Conservation (phyloP, 2,113 vertebrate species). For the Solenodon paradoxus region DNA sequence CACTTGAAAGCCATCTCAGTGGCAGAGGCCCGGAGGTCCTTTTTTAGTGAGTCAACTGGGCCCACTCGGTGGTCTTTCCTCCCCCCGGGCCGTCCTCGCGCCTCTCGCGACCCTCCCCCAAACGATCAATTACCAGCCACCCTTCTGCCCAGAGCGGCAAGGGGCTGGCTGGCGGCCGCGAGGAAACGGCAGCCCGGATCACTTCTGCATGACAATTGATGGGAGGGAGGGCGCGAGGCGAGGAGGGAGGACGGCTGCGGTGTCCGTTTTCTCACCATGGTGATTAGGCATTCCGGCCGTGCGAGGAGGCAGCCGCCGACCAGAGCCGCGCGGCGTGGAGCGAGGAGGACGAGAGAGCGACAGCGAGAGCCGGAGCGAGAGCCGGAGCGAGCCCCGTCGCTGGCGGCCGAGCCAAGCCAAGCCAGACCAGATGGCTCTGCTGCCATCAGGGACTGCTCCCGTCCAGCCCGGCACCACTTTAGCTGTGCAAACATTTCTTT, state of each 20-base stretch:
- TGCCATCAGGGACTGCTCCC: slow-evolving; percentile 85
- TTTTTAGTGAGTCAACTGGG: slow-evolving; percentile 69
- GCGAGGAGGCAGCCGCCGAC: slow-evolving; percentile 77
- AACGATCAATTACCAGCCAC: slow-evolving; percentile 84
- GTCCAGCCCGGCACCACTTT: slow-evolving; percentile 84
- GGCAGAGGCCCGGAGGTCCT: slow-evolving; percentile 69
- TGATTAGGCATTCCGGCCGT: slow-evolving; percentile 86
- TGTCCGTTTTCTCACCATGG: slow-evolving; percentile 82
- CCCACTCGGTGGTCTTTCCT: neutral
- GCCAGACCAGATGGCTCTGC: slow-evolving; percentile 87
- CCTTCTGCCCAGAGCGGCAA: slow-evolving; percentile 77
- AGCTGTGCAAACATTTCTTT: slow-evolving; percentile 88
- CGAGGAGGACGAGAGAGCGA: slow-evolving; percentile 27
- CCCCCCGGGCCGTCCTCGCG: slow-evolving; percentile 61
- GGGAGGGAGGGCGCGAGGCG: slow-evolving; percentile 71
- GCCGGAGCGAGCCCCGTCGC: slow-evolving; percentile 58
- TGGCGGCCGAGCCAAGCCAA: slow-evolving; percentile 72
- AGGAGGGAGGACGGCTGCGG: slow-evolving; percentile 73
- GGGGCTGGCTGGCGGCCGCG: slow-evolving; percentile 61
- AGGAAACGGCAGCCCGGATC: slow-evolving; percentile 76
- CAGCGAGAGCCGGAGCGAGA: slow-evolving; percentile 75
- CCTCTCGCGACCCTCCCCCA: slow-evolving; percentile 74
- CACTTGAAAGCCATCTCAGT: slow-evolving; percentile 27
- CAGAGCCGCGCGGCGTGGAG: slow-evolving; percentile 37
- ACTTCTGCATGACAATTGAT: slow-evolving; percentile 87